Evolutionary conservation across 2,113 vertebrate species (phyloP).

Genomic region (Neomonachus schauinslandi): DNA sequence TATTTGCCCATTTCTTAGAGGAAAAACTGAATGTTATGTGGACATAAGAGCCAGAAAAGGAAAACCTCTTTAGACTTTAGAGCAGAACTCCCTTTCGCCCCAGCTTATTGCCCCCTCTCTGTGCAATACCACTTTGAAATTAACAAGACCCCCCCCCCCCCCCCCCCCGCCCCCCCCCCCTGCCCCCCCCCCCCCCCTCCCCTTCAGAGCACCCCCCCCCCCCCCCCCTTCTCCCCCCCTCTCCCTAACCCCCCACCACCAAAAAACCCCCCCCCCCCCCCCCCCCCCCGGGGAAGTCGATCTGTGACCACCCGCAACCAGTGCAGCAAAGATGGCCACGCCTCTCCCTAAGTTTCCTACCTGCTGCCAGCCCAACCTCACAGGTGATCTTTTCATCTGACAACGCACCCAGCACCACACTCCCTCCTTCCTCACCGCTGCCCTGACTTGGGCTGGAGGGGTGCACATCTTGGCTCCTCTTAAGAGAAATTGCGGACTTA

Average conservation of each 20-base stretch:
- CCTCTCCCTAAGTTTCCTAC: background rate
- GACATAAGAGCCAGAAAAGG: background rate
- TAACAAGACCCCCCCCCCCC: background rate
- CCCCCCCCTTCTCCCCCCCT: too few relatives aligned
- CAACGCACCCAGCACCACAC: background rate
- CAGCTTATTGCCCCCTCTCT: background rate
- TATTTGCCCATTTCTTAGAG: background rate
- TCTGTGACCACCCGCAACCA: background rate
- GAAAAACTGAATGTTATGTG: background rate
- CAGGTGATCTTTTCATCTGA: background rate
- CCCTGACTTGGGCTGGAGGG: background rate
- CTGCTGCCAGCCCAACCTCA: background rate
- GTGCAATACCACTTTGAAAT: background rate
- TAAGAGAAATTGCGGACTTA: background rate
- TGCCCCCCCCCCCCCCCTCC: too few relatives aligned
- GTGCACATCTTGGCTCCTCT: background rate
- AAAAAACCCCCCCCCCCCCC: background rate
- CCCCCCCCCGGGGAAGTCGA: too few relatives aligned
- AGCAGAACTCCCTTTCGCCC: background rate
- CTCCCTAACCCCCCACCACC: too few relatives aligned
- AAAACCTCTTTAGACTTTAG: background rate
- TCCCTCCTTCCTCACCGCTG: background rate
- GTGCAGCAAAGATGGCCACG: background rate
- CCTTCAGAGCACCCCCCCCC: too few relatives aligned
- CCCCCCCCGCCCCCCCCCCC: too few relatives aligned